These are phyloP conservation scores for Drosophila lacicola DNA, from an alignment of 2,888 invertebrate genomes.

Conservation along the genomic window DNA sequence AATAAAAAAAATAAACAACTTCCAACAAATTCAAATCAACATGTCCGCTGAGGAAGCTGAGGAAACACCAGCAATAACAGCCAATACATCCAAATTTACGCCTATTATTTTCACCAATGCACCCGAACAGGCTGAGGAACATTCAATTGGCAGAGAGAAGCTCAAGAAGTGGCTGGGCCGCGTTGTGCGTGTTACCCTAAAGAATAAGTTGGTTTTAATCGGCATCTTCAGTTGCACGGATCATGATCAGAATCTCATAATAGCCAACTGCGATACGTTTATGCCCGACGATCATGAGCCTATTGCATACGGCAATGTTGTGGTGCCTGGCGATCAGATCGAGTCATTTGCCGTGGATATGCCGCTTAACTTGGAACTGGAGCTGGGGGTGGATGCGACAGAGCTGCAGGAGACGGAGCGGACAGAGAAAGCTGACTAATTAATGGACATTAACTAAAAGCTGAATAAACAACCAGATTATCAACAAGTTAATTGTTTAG, in stretches of 20 bases:
- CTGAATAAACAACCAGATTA: no score
- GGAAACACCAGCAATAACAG: background rate
- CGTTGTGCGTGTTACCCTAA: constrained; percentile 41
- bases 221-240: constrained; percentile 64
- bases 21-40: background rate
- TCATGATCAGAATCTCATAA: constrained; percentile 48
- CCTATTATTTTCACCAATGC: constrained; percentile 32
- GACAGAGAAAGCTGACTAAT: background rate
- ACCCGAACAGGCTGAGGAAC: background rate
- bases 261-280: constrained; percentile 41
- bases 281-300: constrained; percentile 12
- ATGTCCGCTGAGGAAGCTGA: constrained; percentile 13
- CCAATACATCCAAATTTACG: constrained; percentile 10
- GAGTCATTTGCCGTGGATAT: constrained; percentile 29
- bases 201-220: constrained; percentile 29
- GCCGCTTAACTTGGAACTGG: background rate
- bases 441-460: no score
- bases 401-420: background rate
- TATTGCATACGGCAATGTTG: constrained; percentile 27
- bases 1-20: no score
- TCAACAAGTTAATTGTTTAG: no score
- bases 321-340: constrained; percentile 50
- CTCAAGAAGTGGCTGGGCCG: constrained; percentile 50
- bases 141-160: constrained; percentile 20
- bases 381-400: background rate